Evolutionary conservation across 2,888 invertebrate genomes (phyloP).

Genomic region (Hymenopus coronatus): DNA sequence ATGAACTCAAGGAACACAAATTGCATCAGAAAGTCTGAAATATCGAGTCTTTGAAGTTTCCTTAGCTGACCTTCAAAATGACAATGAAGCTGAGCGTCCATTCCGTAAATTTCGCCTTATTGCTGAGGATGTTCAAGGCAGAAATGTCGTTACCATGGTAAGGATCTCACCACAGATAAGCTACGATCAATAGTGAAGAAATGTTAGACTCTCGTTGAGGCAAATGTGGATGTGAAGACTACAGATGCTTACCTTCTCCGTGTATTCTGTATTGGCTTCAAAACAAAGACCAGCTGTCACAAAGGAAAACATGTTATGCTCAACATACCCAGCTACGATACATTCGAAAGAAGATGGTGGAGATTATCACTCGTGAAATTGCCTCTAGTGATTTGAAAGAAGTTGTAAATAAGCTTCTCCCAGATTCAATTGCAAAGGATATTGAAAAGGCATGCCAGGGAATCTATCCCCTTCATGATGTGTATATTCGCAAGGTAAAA

Average conservation of each 20-base stretch:
- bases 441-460: constrained; percentile 97
- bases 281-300: constrained; percentile 89
- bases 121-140: constrained; percentile 93
- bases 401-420: constrained; percentile 93
- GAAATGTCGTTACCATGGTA: constrained; percentile 97
- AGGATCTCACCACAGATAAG: constrained; percentile 99
- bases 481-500: constrained; percentile 98
- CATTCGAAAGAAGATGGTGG: constrained; percentile 97
- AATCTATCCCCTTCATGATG: constrained; percentile 97
- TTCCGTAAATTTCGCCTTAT: constrained; percentile 98
- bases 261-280: constrained; percentile 99
- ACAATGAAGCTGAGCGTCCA: constrained; percentile 93
- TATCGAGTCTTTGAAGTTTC: constrained; percentile 98
- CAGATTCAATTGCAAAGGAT: constrained; percentile 98
- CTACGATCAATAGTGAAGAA: constrained; percentile 99
- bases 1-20: too few relatives aligned
- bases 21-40: constrained; percentile 97
- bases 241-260: constrained; percentile 94
- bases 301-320: constrained; percentile 97
- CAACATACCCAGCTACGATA: constrained; percentile 95
- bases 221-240: constrained; percentile 96
- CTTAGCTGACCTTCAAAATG: constrained; percentile 94
- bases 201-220: constrained; percentile 95
- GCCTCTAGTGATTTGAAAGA: constrained; percentile 88
- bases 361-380: constrained; percentile 91